Conservation (phyloP, 2,797 vertebrate species). For the Rhinoraja longicauda region DNA sequence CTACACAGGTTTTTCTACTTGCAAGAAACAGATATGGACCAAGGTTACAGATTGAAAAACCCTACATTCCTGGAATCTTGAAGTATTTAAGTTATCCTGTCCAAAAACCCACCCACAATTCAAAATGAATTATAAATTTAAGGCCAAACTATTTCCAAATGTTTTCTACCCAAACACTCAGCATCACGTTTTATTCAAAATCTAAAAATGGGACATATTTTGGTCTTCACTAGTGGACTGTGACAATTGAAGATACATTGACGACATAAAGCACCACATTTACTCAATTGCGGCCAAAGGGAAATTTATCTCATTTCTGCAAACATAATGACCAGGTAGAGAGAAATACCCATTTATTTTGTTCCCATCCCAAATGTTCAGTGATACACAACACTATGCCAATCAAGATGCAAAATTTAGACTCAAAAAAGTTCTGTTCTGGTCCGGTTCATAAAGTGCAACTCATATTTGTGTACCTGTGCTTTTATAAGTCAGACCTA, state of each 20-base stretch:
- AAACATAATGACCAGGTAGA: not conserved
- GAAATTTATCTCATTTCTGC: not conserved
- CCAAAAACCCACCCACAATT: not conserved
- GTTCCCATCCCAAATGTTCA: slow-evolving; percentile 34
- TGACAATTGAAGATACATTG: not conserved
- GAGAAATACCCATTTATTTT: not conserved
- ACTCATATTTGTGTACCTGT: not conserved
- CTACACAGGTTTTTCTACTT: not conserved
- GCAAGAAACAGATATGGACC: not conserved
- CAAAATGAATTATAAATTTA: not conserved
- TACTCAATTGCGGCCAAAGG: not conserved
- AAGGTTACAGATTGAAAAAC: not conserved
- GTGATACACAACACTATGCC: slow-evolving; percentile 23
- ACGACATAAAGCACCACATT: not conserved
- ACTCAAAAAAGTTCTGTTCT: slow-evolving; percentile 22
- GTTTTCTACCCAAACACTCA: not conserved
- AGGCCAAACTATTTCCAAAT: not conserved
- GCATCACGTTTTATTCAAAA: too few relatives aligned
- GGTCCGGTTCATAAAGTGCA: slow-evolving; percentile 22
- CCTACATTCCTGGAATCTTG: not conserved
- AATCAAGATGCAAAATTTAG: slow-evolving; percentile 35
- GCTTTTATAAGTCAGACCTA: not conserved
- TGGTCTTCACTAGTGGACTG: not conserved
- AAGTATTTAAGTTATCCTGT: not conserved
- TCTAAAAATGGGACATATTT: not conserved